Evolutionary conservation across 2,888 invertebrate species (phyloP).

Genomic region (Vannuccia rotundouncinata): DNA sequence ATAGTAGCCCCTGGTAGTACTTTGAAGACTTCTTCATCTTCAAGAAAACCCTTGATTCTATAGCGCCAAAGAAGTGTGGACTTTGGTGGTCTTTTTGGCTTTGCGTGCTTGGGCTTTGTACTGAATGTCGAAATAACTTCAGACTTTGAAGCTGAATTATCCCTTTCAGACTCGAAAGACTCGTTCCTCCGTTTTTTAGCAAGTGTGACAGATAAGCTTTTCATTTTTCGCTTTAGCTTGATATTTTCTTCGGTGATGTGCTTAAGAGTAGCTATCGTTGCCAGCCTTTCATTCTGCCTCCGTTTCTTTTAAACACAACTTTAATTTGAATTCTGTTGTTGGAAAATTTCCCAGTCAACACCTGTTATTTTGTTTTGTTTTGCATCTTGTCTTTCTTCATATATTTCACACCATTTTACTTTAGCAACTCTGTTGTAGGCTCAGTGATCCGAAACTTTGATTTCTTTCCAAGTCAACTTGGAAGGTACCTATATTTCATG

Average conservation of each 20-base stretch:
- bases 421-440: not conserved
- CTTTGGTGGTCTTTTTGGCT: not conserved
- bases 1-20: not conserved
- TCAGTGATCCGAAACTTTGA: not conserved
- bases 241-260: not conserved
- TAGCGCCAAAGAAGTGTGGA: not conserved
- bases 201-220: not conserved
- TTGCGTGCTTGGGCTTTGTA: not conserved
- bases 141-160: not conserved
- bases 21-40: not conserved
- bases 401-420: not conserved
- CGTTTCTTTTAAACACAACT: not conserved
- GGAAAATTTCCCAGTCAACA: not conserved
- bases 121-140: not conserved
- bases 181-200: not conserved
- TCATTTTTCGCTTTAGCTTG: not conserved
- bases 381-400: not conserved
- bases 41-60: not conserved
- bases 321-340: not conserved
- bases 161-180: not conserved
- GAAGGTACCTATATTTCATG: too few relatives aligned
- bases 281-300: not conserved
- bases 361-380: not conserved
- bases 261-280: not conserved
- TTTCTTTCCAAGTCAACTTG: not conserved